Percentiles rank a stretch among this genome's conserved stretches.
phyloP scores from a whole-genome alignment of 2,113 vertebrate species.

The Amphiprion ocellaris region DNA sequence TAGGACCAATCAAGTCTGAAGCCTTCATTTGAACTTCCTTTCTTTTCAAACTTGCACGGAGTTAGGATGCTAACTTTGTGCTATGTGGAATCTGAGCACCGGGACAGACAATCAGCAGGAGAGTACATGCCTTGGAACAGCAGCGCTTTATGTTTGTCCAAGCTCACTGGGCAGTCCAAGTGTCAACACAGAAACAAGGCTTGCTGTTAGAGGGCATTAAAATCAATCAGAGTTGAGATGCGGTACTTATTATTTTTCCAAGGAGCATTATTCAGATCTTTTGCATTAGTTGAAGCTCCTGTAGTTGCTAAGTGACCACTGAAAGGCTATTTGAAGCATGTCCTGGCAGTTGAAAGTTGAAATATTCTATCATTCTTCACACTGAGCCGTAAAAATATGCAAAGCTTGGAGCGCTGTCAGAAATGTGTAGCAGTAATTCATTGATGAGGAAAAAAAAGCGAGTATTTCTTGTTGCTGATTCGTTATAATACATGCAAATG shows the following conservation, averaged over 20 bases:
- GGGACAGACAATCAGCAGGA: constrained; percentile 30
- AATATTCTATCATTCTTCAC: not conserved
- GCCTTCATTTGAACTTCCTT: constrained; percentile 7
- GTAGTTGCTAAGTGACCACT: constrained; percentile 43
- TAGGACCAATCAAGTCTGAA: constrained; percentile 34
- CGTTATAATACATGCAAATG: constrained; percentile 20
- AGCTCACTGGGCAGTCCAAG: constrained; percentile 22
- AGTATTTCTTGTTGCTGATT: not conserved
- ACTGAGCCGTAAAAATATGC: not conserved
- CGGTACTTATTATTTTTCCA: not conserved
- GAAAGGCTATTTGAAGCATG: not conserved
- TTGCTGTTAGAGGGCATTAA: constrained; percentile 12
- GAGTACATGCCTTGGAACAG: constrained; percentile 61
- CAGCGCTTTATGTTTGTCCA: constrained; percentile 50
- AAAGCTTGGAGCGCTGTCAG: constrained; percentile 2
- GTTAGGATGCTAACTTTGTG: constrained; percentile 39
- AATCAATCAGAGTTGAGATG: constrained; percentile 34
- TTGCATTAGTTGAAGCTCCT: not conserved
- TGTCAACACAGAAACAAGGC: constrained; percentile 55
- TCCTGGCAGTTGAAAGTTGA: not conserved
- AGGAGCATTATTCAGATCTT: not conserved
- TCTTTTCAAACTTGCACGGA: constrained; percentile 9
- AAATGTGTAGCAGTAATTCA: not conserved
- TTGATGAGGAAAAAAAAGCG: not conserved
- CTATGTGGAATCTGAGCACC: not conserved